Evolutionary conservation across 2,888 invertebrate genomes (phyloP).

Genomic region (Drosophila histrio): DNA sequence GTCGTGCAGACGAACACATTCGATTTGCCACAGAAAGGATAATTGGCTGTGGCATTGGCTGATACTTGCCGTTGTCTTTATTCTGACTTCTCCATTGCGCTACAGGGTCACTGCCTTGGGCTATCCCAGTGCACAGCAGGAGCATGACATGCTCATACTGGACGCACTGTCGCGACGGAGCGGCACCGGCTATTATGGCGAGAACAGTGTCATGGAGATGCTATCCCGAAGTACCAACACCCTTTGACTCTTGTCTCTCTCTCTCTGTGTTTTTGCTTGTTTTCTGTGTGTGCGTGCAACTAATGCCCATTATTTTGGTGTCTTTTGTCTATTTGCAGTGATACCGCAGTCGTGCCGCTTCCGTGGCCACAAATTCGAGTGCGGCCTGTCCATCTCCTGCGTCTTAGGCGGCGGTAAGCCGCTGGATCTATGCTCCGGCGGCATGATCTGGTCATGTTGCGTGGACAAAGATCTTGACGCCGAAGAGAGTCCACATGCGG

Average conservation of each 20-base stretch:
- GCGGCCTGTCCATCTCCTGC: conserved; percentile 95
- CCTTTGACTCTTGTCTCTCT: not conserved
- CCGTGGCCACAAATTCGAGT: conserved; percentile 93
- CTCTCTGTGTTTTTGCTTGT: conserved; percentile 4
- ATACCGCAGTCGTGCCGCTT: conserved; percentile 94
- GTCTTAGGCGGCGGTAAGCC: conserved; percentile 94
- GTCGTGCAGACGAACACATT: conserved; percentile 32
- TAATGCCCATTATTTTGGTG: conserved; percentile 47
- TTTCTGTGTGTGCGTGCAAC: conserved; percentile 24
- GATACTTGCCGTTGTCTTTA: conserved; percentile 26
- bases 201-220: conserved; percentile 91
- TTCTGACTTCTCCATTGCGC: conserved; percentile 15
- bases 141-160: conserved; percentile 90
- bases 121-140: conserved; percentile 86
- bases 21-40: conserved; percentile 63
- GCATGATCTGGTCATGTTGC: conserved; percentile 97
- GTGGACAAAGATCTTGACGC: conserved; percentile 90
- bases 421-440: conserved; percentile 95
- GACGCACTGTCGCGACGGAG: conserved; percentile 89
- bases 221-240: conserved; percentile 90
- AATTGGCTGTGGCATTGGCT: conserved; percentile 65
- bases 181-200: conserved; percentile 85
- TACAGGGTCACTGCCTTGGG: conserved; percentile 46
- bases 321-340: conserved; percentile 87
- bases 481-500: conserved; percentile 85